Evolutionary conservation across 2,888 invertebrate species (phyloP).

Genomic region (Bellardia pandia): DNA sequence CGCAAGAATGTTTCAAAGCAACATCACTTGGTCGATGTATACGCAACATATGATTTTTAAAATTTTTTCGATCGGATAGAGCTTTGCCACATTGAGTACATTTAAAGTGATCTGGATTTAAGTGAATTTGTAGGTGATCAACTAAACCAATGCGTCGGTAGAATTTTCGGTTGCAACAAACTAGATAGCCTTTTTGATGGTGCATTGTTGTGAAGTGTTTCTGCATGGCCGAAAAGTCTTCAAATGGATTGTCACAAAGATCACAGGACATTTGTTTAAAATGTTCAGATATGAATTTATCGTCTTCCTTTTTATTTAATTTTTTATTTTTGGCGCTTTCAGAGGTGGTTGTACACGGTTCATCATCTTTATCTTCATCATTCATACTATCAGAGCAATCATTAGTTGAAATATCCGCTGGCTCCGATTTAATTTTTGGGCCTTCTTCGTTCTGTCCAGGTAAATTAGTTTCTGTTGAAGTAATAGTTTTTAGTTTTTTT

Average conservation of each 20-base stretch:
- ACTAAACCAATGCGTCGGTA: conserved; percentile 77
- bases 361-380: conserved; percentile 75
- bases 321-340: conserved; percentile 75
- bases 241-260: conserved; percentile 77
- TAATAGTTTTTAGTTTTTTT: neutral
- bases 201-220: conserved; percentile 76
- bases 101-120: conserved; percentile 80
- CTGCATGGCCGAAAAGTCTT: conserved; percentile 78
- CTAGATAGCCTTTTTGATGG: conserved; percentile 78
- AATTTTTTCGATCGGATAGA: conserved; percentile 77
- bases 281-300: conserved; percentile 78
- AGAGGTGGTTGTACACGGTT: too few relatives aligned
- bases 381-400: conserved; percentile 56
- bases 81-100: conserved; percentile 77
- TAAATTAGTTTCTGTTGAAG: neutral
- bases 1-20: conserved; percentile 77
- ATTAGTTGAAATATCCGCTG: conserved; percentile 39
- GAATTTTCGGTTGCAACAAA: conserved; percentile 79
- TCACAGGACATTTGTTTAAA: conserved; percentile 78
- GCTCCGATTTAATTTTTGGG: conserved; percentile 65
- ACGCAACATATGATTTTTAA: conserved; percentile 79
- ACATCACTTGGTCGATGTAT: conserved; percentile 80
- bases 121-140: conserved; percentile 79
- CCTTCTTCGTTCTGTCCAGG: conserved; percentile 42
- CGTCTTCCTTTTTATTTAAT: conserved; percentile 78